These are phyloP conservation scores for Progne subis DNA, from an alignment of 2,113 vertebrate species.

Conservation along the genomic window DNA sequence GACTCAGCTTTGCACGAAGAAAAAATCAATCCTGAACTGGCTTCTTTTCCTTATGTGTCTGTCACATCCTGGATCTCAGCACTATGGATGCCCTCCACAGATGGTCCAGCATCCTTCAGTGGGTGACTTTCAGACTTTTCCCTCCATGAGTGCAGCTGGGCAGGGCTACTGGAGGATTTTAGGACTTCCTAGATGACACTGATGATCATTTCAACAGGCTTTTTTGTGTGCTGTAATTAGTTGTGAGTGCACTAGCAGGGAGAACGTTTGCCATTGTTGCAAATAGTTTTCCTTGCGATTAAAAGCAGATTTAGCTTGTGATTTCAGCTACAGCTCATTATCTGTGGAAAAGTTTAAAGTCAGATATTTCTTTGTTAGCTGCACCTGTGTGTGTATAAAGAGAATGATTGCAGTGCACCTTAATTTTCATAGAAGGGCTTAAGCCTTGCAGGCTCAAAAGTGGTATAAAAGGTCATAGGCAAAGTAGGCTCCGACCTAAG, in stretches of 20 bases:
- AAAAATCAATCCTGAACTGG: neutral
- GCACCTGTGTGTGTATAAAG: neutral
- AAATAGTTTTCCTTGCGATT: neutral
- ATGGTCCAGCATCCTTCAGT: neutral
- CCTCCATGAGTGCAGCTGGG: fast-evolving
- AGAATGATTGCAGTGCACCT: neutral
- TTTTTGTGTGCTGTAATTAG: neutral
- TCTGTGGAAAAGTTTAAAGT: neutral
- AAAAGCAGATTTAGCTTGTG: neutral
- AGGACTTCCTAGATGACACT: neutral
- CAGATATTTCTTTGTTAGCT: neutral
- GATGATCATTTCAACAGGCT: neutral
- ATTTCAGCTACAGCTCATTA: neutral
- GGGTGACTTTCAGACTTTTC: neutral
- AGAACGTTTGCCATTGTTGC: neutral
- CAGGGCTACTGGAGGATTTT: neutral
- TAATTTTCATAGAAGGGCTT: neutral
- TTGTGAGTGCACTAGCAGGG: neutral
- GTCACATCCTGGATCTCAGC: neutral
- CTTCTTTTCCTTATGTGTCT: neutral
- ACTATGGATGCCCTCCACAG: neutral
- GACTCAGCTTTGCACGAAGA: neutral
- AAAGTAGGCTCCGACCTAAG: neutral
- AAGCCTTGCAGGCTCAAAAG: neutral
- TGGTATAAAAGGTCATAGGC: neutral